Conservation (phyloP, 2,888 invertebrate species). For the Parochlus steinenii region DNA sequence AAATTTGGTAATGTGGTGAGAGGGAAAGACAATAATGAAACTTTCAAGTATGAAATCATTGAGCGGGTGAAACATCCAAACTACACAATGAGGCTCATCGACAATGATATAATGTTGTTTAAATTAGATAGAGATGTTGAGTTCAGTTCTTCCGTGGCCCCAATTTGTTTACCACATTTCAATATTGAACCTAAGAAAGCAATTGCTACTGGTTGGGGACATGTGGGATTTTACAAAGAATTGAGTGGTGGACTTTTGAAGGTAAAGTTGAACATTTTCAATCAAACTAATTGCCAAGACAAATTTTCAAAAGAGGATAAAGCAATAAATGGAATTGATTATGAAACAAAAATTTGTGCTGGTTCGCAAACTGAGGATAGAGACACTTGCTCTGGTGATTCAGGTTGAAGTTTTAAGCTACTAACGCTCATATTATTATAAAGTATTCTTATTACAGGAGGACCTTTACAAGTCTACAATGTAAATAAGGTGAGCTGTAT, state of each 20-base stretch:
- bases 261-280: constrained; percentile 5
- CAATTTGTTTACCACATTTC: constrained; percentile 7
- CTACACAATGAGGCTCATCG: constrained; percentile 3
- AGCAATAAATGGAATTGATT: no score
- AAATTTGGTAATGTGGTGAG: constrained; percentile 5
- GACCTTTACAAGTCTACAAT: no score
- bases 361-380: no score
- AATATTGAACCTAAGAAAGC: constrained; percentile 1
- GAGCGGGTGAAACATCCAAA: constrained; percentile 5
- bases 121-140: background rate
- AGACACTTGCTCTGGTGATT: no score
- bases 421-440: no score
- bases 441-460: no score
- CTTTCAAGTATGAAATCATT: constrained; percentile 4
- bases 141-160: constrained; percentile 1
- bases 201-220: constrained; percentile 8
- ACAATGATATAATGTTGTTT: constrained; percentile 7
- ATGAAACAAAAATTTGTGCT: no score
- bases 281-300: no score
- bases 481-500: no score
- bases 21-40: background rate
- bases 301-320: no score
- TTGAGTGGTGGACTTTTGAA: constrained; percentile 5
- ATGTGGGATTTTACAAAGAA: constrained; percentile 1
- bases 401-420: no score